These are phyloP conservation scores for Epinephelus coioides DNA, from an alignment of 2,797 vertebrate genomes.

Conservation along the genomic window DNA sequence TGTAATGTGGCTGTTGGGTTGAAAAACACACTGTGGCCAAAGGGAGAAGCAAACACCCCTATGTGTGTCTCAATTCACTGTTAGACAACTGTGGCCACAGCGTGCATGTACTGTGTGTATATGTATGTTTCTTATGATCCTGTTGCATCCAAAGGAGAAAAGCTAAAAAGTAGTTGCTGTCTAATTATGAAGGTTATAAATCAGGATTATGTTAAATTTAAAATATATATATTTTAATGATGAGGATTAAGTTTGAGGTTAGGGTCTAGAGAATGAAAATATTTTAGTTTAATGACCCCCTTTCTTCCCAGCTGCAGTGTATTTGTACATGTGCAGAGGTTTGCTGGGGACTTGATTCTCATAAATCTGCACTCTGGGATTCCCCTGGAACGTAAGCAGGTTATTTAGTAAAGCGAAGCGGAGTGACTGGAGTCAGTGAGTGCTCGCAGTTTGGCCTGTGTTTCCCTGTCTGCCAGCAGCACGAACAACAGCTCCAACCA, in stretches of 20 bases:
- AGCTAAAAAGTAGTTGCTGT: constrained; percentile 28
- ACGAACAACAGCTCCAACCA: constrained; percentile 81
- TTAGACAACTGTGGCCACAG: constrained; percentile 29
- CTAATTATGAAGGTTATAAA: constrained; percentile 39
- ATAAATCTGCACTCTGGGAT: constrained; percentile 74
- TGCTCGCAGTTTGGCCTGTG: constrained; percentile 66
- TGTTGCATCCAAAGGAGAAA: constrained; percentile 28
- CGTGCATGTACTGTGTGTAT: neutral
- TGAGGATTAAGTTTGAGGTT: constrained; percentile 33
- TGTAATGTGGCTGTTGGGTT: constrained; percentile 69
- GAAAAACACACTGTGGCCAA: constrained; percentile 69
- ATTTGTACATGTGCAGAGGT: constrained; percentile 49
- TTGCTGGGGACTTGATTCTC: constrained; percentile 58
- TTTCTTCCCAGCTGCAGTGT: constrained; percentile 41
- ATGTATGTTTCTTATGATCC: constrained; percentile 9
- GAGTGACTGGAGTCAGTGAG: constrained; percentile 64
- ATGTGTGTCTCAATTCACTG: constrained; percentile 50
- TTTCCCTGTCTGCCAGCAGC: constrained; percentile 75
- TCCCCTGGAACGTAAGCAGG: constrained; percentile 78
- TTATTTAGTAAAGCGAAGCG: constrained; percentile 67
- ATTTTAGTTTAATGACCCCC: constrained; percentile 43
- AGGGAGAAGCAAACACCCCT: constrained; percentile 52
- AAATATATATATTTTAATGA: constrained; percentile 34
- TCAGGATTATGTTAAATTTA: constrained; percentile 37
- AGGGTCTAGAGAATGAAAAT: constrained; percentile 28